Base-by-base conservation (phyloP, 2,797 vertebrate species). In the Arnoldichthys spilopterus region DNA sequence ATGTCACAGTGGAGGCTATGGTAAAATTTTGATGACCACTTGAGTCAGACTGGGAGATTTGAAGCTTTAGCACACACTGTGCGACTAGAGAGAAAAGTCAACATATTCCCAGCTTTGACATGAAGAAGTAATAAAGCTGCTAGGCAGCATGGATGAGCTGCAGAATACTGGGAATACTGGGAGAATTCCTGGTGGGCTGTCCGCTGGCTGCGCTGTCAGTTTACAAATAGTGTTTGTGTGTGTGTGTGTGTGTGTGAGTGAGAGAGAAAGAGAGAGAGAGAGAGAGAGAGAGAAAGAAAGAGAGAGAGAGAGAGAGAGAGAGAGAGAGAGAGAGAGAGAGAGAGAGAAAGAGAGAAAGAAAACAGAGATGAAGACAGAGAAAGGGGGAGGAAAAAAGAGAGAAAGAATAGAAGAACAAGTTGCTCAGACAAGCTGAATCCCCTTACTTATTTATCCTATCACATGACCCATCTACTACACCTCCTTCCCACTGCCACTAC, bases 11-110 rank as follows among this genome's bases (percentile, higher is more conserved):
- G n/a, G 24, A 66, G 26, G 45, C 15, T 2, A 26, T 28, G 77
- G 28, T 77, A 47, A 73, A 78, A 63, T 26, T 47, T 62, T 64
- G 54, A 37, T 74, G 34, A 73, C 34, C 6, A 18, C 40, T 78
- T 51, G 70, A 74, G 77, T 66, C 77, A 73, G 70, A 67, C 76
- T 72, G 16, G 7, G 62, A 66, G 34, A 72, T 62, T 28, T 43
- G 18, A 63, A 72, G 45, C 68, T 63, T 70, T n/a, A 51, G 13
- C 45, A 51, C 28, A 70, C 49, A 32, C 45, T 6, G 12, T 6
- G 20, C 30, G 9, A n/a, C 67, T 70, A 28, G 8, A 69, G 26
- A 49, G 66, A 49, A 49, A 28, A 28, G 12, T 68, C 45, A 69
- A 51, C 61, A 63, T 4, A 22, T n/a, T n/a, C 28, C 20, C 61